Base-by-base conservation (phyloP, 2,888 invertebrate species). In the Aleiodes testaceus region DNA sequence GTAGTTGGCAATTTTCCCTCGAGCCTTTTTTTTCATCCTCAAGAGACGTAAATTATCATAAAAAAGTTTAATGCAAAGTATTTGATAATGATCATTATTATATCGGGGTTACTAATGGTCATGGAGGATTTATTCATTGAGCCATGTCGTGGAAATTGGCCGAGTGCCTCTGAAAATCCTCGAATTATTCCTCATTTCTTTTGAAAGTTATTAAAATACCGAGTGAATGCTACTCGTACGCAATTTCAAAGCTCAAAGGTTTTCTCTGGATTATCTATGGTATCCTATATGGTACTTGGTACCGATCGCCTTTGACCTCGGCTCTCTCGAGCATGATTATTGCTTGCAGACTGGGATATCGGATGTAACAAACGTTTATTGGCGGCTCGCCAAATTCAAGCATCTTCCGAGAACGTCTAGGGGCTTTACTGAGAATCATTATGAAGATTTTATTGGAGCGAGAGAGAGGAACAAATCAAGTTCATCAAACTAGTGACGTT, bases 331-430 rank as follows among this genome's bases (percentile, higher is more conserved):
- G 64, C 64, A 9, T 53, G 59, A 72, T 67, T 72, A 72, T 72
- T 72, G 67, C 72, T 68, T 72, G 53, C 67, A 72, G 72, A 72
- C 72, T 30, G 67, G 67, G 67, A 63, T 66, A 67, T 67, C 66
- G 52, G 67, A 71, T 67, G 47, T 67, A 68, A 68, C 72, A 53
- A 68, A 64, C 47, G 42, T 67, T 68, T 68, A 72, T 72, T 72
- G 72, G 72, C 66, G 14, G 63, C 63, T 67, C 20, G 67, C 72
- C 72, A 72, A 63, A 55, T 68, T 72, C 64, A 52, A 45, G 47
- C 18, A 64, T 68, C 72, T 72, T 68, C 72, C 64, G 49, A 72
- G 72, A 72, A 68, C 18, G 42, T 12, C 44, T 20, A 44, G 20
- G 6, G 36, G 16, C 59, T 30, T 36, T 12, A 14, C 36, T 59